Percentiles rank a stretch among this genome's conserved stretches.
These are phyloP conservation scores for Acanthoscelides obtectus DNA, from an alignment of 2,888 invertebrate species.

Conservation along the genomic window DNA sequence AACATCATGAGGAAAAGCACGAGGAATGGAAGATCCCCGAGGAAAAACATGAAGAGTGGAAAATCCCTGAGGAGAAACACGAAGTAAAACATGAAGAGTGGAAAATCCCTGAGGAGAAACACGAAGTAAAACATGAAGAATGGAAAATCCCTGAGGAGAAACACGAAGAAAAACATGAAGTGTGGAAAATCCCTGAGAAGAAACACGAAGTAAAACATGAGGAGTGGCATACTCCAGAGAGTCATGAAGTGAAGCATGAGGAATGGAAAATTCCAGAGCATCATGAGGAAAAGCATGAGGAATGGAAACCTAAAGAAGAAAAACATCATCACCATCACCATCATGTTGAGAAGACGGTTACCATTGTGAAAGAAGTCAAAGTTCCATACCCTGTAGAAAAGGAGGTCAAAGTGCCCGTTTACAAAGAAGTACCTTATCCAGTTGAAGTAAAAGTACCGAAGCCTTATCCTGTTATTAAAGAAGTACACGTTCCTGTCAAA, in stretches of 20 bases:
- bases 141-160: no score
- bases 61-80: no score
- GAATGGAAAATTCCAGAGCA: background rate
- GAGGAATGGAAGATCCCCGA: background rate
- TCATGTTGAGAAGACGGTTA: conserved; percentile 54
- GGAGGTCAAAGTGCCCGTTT: conserved; percentile 67
- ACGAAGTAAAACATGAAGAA: no score
- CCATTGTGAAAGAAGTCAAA: conserved; percentile 61
- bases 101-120: no score
- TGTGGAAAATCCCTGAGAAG: no score
- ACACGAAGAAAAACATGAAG: no score
- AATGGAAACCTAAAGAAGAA: background rate
- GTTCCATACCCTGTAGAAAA: conserved; percentile 61
- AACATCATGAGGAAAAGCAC: background rate
- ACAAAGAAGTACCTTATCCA: conserved; percentile 34
- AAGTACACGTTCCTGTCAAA: conserved; percentile 61
- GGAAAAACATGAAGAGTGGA: background rate
- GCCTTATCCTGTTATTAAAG: conserved; percentile 65
- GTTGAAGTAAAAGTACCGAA: conserved; percentile 72
- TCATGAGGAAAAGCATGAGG: background rate
- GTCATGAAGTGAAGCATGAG: no score
- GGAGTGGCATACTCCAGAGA: no score
- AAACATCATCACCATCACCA: background rate
- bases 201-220: no score
- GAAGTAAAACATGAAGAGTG: no score